Evolutionary conservation across 2,888 invertebrate species (phyloP).

Genomic region (Camptogramma bilineatum): DNA sequence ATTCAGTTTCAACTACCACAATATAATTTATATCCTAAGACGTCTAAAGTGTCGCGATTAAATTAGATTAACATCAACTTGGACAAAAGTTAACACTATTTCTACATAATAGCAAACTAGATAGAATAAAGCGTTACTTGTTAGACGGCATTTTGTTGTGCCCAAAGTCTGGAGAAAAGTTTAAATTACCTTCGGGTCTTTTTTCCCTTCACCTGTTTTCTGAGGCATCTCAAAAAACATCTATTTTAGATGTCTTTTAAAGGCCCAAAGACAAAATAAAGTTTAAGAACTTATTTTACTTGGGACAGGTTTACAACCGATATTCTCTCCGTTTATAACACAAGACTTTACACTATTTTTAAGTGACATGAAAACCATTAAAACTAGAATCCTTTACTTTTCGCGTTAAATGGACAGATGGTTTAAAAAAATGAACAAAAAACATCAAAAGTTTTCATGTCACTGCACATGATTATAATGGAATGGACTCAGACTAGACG

Average conservation of each 20-base stretch:
- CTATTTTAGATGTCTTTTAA: not conserved
- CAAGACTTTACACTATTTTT: slow-evolving; percentile 14
- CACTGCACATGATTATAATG: slow-evolving; percentile 44
- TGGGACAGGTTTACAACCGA: slow-evolving; percentile 44
- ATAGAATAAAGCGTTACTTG: slow-evolving; percentile 30
- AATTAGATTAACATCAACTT: slow-evolving; percentile 16
- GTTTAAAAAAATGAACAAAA: not conserved
- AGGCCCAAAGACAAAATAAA: slow-evolving; percentile 5
- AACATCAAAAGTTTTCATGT: slow-evolving; percentile 15
- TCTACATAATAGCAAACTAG: slow-evolving; percentile 22
- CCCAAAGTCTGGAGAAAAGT: slow-evolving; percentile 17
- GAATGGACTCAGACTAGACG: slow-evolving; percentile 75
- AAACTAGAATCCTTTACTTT: not conserved
- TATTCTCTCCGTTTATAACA: slow-evolving; percentile 29
- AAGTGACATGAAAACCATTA: slow-evolving; percentile 29
- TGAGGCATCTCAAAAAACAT: not conserved
- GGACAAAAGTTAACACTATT: slow-evolving; percentile 22
- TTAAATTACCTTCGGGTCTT: slow-evolving; percentile 3
- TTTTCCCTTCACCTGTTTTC: not conserved
- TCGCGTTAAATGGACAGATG: not conserved
- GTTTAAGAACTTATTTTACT: slow-evolving; percentile 22
- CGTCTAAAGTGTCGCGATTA: not conserved
- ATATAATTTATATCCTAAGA: not conserved
- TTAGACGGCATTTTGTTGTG: slow-evolving; percentile 30
- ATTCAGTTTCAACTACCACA: not conserved